Conservation (phyloP, 2,113 vertebrate species). For the Macroglossus sobrinus region DNA sequence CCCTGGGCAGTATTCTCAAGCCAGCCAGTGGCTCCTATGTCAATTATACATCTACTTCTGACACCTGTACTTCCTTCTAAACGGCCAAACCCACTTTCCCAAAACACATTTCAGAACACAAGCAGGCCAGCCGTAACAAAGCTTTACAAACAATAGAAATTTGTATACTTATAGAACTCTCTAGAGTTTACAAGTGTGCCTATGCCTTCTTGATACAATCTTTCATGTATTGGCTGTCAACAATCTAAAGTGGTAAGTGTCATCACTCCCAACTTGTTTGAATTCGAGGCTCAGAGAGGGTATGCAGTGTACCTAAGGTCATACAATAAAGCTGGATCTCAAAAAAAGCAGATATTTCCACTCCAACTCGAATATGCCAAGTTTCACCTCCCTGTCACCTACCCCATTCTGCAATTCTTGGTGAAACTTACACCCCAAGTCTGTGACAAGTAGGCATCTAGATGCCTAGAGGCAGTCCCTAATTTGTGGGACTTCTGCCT, state of each 20-base stretch:
- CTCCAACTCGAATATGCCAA: not conserved
- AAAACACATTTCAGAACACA: not conserved
- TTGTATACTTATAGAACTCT: not conserved
- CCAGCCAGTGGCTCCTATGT: not conserved
- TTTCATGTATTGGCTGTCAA: not conserved
- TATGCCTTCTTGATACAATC: not conserved
- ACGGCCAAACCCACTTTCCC: not conserved
- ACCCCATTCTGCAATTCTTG: not conserved
- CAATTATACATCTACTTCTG: not conserved
- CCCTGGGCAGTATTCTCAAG: not conserved
- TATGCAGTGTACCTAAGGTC: not conserved
- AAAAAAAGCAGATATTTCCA: not conserved
- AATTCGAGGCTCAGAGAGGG: not conserved
- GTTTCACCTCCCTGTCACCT: not conserved
- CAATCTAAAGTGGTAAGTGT: not conserved
- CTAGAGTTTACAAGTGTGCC: not conserved
- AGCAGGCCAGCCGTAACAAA: not conserved
- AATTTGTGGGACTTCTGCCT: not conserved
- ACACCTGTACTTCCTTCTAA: not conserved
- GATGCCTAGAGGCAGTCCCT: not conserved
- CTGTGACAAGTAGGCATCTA: not conserved
- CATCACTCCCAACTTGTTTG: not conserved
- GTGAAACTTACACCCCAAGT: not conserved
- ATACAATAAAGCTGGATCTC: not conserved
- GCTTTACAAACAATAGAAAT: not conserved